Percentiles rank a stretch among this genome's conserved stretches.
Evolutionary conservation across 2,888 invertebrate genomes (phyloP).

Genomic region (Ochlodes sylvanus): DNA sequence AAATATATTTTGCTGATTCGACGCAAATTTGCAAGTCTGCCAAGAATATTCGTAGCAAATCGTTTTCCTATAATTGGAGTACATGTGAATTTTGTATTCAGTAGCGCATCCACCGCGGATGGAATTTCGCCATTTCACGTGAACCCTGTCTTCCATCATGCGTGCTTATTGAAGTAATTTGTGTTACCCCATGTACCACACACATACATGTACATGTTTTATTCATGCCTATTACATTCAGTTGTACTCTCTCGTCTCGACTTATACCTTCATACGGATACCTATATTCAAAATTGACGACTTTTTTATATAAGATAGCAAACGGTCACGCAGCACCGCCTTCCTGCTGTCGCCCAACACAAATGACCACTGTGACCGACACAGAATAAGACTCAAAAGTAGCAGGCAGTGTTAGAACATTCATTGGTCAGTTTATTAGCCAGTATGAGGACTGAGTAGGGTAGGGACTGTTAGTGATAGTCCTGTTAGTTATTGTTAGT

Average conservation of each 20-base stretch:
- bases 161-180: conserved; percentile 82
- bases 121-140: conserved; percentile 80
- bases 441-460: too few relatives aligned
- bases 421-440: too few relatives aligned
- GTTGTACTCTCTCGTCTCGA: conserved; percentile 7
- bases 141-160: conserved; percentile 78
- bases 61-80: conserved; percentile 86
- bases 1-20: conserved; percentile 84
- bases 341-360: too few relatives aligned
- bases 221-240: conserved; percentile 3
- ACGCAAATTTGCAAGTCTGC: conserved; percentile 84
- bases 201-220: conserved; percentile 15
- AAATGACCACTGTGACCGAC: too few relatives aligned
- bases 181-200: conserved; percentile 58
- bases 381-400: too few relatives aligned
- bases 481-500: too few relatives aligned
- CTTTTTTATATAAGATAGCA: too few relatives aligned
- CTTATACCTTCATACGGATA: neutral
- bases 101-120: conserved; percentile 81
- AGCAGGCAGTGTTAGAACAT: too few relatives aligned
- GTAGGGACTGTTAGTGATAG: too few relatives aligned
- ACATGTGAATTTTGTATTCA: conserved; percentile 85
- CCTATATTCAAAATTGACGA: too few relatives aligned
- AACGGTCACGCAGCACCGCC: too few relatives aligned
- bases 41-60: conserved; percentile 85